A percentile compares a stretch with the other conserved stretches of the same genome.
These are phyloP conservation scores for Xiphorhynchus elegans DNA, from an alignment of 2,113 vertebrate species.

Conservation along the genomic window DNA sequence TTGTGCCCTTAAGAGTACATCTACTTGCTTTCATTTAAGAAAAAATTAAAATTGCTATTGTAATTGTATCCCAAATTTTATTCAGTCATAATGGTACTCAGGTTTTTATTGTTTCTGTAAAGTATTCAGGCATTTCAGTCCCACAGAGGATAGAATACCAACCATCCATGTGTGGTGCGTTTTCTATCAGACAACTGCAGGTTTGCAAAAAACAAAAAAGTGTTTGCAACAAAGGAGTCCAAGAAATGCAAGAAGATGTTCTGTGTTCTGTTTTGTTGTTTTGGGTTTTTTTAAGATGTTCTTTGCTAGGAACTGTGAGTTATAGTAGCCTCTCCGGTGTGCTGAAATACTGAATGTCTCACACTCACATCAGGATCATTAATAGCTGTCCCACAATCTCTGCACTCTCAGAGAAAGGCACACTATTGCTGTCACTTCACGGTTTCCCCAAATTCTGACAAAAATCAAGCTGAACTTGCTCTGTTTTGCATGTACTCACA, in stretches of 20 bases:
- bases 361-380: background rate
- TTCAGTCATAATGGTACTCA: background rate
- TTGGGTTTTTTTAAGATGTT: background rate
- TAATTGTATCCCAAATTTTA: background rate
- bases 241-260: background rate
- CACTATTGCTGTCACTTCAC: background rate
- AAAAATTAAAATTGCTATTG: background rate
- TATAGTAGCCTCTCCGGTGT: fast-evolving
- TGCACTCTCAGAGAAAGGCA: background rate
- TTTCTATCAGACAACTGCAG: background rate
- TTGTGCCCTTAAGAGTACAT: background rate
- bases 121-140: background rate
- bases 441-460: background rate
- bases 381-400: background rate
- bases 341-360: background rate
- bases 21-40: background rate
- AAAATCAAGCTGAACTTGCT: background rate
- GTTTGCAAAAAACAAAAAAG: background rate
- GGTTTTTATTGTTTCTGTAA: background rate
- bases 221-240: background rate
- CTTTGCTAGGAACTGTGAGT: background rate
- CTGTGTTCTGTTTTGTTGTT: background rate
- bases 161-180: fast-evolving
- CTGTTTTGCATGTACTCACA: background rate
- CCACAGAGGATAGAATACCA: background rate